phyloP scores from a whole-genome alignment of 2,888 invertebrate species.

The Augiades crinisus region DNA sequence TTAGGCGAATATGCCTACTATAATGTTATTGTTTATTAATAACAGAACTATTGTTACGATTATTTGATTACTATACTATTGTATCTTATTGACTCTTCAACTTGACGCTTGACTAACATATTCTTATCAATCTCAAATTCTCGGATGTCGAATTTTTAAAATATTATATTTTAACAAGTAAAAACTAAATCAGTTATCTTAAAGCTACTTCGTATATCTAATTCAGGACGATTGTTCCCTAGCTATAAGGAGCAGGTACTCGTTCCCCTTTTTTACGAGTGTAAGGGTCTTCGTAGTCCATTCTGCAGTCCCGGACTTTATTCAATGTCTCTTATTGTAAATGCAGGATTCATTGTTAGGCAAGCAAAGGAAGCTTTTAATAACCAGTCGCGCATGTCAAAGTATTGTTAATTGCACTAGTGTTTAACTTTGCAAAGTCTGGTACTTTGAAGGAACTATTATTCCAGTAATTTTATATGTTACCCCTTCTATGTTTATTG shows the following conservation, averaged over 20 bases:
- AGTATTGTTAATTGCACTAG: conserved; percentile 3
- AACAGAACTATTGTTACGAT: neutral
- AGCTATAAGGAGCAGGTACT: conserved; percentile 57
- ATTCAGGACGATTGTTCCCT: neutral
- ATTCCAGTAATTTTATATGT: too few relatives aligned
- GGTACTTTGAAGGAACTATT: too few relatives aligned
- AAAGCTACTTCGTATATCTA: conserved; percentile 1
- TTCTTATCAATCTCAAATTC: too few relatives aligned
- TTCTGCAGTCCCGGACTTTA: conserved; percentile 41
- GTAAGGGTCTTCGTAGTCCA: conserved; percentile 39
- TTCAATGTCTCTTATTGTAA: conserved; percentile 36
- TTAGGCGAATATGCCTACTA: neutral
- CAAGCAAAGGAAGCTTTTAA: conserved; percentile 17
- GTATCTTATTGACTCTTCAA: conserved; percentile 7
- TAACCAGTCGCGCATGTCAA: neutral
- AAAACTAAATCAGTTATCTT: neutral
- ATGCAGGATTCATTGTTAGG: conserved; percentile 32
- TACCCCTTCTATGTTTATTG: too few relatives aligned
- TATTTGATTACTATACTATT: neutral
- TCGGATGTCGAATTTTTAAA: neutral
- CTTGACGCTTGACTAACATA: neutral
- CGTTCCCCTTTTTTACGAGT: conserved; percentile 62
- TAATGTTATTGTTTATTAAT: neutral
- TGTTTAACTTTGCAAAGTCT: too few relatives aligned
- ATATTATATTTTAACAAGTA: neutral